Conservation (phyloP, 1,140 invertebrate genomes). For the Pseudachorutes palmiensis region DNA sequence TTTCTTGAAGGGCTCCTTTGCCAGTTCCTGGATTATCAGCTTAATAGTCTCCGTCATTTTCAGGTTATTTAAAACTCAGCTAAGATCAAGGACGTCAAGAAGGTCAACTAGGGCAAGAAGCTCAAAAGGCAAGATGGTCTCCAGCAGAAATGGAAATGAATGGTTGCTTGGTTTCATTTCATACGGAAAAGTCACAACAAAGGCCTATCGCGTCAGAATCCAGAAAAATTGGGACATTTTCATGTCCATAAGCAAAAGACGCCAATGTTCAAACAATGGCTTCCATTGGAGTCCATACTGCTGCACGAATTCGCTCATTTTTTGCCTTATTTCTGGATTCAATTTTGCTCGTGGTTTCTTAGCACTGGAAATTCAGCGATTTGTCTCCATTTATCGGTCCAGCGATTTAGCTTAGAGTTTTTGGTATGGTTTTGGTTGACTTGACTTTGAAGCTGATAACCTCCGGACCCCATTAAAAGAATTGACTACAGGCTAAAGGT, state of each 20-base stretch:
- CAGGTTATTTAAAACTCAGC: neutral
- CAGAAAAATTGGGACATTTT: neutral
- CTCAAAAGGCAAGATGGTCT: neutral
- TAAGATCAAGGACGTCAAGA: too few species aligned
- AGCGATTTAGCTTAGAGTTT: too few species aligned
- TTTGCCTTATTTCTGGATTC: neutral
- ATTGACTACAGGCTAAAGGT: too few species aligned
- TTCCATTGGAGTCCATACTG: neutral
- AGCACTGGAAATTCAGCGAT: too few species aligned
- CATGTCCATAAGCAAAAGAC: neutral
- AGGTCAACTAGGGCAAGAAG: too few species aligned
- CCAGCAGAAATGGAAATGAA: neutral
- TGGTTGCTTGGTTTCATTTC: neutral
- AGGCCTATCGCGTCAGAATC: neutral
- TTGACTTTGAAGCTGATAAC: too few species aligned
- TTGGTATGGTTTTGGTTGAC: too few species aligned
- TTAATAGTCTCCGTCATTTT: slow-evolving; percentile 62
- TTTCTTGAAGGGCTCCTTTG: slow-evolving; percentile 62
- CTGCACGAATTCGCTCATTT: neutral
- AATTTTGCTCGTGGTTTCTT: too few species aligned
- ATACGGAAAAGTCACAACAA: neutral
- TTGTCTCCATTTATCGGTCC: too few species aligned
- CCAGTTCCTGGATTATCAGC: slow-evolving; percentile 66
- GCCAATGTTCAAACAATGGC: neutral
- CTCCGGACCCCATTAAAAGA: too few species aligned